These are phyloP conservation scores for Heliothis subflexa DNA, from an alignment of 1,140 invertebrate species.

Conservation along the genomic window DNA sequence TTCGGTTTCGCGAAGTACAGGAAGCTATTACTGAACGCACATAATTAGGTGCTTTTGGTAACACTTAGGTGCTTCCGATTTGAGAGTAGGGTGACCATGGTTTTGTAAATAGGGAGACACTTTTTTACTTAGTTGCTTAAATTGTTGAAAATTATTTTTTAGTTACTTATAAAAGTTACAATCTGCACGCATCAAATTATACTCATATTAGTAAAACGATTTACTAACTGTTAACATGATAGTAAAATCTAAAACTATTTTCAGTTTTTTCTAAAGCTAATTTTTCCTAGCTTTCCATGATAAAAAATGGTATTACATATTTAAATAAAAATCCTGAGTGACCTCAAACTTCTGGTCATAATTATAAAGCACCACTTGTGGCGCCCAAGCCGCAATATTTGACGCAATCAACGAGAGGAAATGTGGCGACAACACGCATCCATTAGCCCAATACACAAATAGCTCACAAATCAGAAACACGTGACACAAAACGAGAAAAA, in stretches of 20 bases:
- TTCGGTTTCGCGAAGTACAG: conserved; percentile 50
- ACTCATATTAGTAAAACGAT: no score
- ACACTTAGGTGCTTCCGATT: conserved; percentile 73
- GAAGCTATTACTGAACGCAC: conserved; percentile 66
- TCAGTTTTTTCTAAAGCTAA: no score
- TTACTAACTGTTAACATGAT: no score
- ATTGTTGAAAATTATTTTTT: no score
- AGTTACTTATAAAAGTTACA: no score
- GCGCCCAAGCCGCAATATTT: conserved; percentile 57
- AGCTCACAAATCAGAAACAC: conserved; percentile 78
- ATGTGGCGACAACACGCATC: conserved; percentile 63
- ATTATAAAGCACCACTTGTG: conserved; percentile 22
- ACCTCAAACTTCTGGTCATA: conserved; percentile 45
- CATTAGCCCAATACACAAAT: conserved; percentile 65
- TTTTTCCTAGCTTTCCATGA: no score
- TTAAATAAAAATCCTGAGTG: conserved; percentile 3
- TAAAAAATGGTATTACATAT: neutral
- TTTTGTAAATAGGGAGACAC: neutral
- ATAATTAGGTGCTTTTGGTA: conserved; percentile 75
- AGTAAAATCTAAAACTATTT: no score
- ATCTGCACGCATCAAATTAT: no score
- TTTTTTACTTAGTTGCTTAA: no score
- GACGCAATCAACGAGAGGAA: conserved; percentile 72
- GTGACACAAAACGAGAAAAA: conserved; percentile 60
- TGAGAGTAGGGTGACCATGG: conserved; percentile 54